Base-by-base conservation (phyloP, 2,888 invertebrate species). In the Drosophila nr. perissopoda region DNA sequence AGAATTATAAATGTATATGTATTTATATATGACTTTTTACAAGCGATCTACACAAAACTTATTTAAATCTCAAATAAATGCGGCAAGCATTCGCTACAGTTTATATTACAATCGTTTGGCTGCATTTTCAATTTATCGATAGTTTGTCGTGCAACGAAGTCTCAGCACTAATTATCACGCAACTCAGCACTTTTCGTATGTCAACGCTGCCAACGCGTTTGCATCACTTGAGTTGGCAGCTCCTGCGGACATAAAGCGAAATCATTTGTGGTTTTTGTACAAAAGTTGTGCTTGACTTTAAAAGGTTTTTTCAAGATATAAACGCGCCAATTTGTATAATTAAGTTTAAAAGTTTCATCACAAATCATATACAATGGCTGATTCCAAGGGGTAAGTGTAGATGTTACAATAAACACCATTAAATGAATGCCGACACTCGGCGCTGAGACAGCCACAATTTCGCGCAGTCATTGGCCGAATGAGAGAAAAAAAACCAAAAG, bases 301-400 rank as follows among this genome's bases (percentile, higher is more conserved):
- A 52, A 69, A 67, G 64, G 60, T 59, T 61, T 74, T 57, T 65
- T 61, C 73, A 63, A 54, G 54, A 70, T 51, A 59, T 62, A 66
- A 36, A 65, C 65, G 51, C 62, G 62, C 49, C 61, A 73, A 72
- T 75, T 82, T 82, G 52, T 73, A 80, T 75, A 68, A 74, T 80
- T 88, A 90, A 90, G 88, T 70, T 73, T 45, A 33, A 78, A 82
- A 82, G 83, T 90, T 74, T 59, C 49, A 80, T 53, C 67, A 79
- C 76, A 70, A 78, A 65, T 77, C 78, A 40, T 69, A 68, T 75
- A 85, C 61, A 56, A 93, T 93, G 93, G 92, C 92, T 76, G 93
- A 93, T 78, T 90, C 93, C 33, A 93, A 93, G 73, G 92, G 92
- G 93, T 93, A 89, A 92, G 93, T 92, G 64, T 72, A 76, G 59